A percentile compares a stretch with the other conserved stretches of the same genome.
Evolutionary conservation across 2,888 invertebrate species (phyloP).

Genomic region (Fragum fragum): DNA sequence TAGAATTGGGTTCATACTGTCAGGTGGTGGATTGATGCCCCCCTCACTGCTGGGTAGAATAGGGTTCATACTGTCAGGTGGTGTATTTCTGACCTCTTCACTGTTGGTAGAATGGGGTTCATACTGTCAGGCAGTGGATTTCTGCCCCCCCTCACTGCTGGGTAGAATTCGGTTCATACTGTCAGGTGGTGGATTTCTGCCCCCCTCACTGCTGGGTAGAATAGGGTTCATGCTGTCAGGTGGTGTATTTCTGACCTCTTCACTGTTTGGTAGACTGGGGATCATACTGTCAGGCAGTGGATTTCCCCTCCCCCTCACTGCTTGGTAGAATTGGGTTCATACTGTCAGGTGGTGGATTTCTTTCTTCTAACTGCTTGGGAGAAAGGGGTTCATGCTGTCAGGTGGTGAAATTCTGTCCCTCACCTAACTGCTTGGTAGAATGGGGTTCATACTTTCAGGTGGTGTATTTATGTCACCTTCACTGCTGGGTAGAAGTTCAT

Average conservation of each 20-base stretch:
- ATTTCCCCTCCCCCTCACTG: too few species aligned
- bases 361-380: too few species aligned
- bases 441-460: too few species aligned
- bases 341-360: too few species aligned
- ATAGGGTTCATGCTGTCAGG: slow-evolving; percentile 31
- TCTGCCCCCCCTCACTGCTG: slow-evolving; percentile 37
- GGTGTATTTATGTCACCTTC: too few species aligned
- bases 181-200: slow-evolving; percentile 35
- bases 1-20: slow-evolving; percentile 19
- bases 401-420: slow-evolving; percentile 45
- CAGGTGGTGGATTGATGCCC: slow-evolving; percentile 40
- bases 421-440: not conserved
- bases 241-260: too few species aligned
- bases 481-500: not conserved
- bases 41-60: slow-evolving; percentile 18
- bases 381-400: too few species aligned
- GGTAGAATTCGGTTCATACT: slow-evolving; percentile 18
- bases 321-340: too few species aligned
- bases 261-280: too few species aligned
- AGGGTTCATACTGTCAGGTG: slow-evolving; percentile 37
- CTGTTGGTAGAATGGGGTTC: too few species aligned
- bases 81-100: too few species aligned
- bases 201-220: slow-evolving; percentile 27
- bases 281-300: too few species aligned
- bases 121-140: slow-evolving; percentile 29